Conservation (phyloP, 2,888 invertebrate species). For the Clivina fossor region DNA sequence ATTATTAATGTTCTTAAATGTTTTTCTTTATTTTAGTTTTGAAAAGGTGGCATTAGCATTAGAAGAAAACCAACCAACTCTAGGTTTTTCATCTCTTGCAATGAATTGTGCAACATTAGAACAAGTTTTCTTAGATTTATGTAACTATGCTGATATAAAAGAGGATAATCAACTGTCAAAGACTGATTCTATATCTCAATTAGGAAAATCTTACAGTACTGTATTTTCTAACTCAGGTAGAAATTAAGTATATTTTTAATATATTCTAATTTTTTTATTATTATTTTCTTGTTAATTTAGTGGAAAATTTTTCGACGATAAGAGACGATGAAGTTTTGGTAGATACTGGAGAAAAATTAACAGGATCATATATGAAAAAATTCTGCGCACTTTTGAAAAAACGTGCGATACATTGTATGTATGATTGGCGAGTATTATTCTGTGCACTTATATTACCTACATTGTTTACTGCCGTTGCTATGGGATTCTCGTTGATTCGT, state of each 20-base stretch:
- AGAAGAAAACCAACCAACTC: conserved; percentile 53
- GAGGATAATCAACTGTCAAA: conserved; percentile 18
- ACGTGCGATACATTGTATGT: conserved; percentile 60
- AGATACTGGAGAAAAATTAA: conserved; percentile 27
- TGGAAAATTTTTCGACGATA: conserved; percentile 11
- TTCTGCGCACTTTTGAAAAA: conserved; percentile 59
- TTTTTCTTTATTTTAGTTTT: conserved; percentile 50
- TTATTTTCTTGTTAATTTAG: background rate
- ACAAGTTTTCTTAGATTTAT: conserved; percentile 63
- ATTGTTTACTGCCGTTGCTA: conserved; percentile 66
- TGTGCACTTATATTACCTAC: conserved; percentile 63
- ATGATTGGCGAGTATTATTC: conserved; percentile 63
- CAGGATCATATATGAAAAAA: conserved; percentile 31
- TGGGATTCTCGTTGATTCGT: conserved; percentile 68
- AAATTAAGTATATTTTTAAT: no score
- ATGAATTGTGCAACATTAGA: conserved; percentile 67
- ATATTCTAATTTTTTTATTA: background rate
- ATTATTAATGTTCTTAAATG: conserved; percentile 1
- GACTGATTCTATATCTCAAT: conserved; percentile 27
- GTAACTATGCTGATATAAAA: conserved; percentile 52
- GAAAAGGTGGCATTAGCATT: conserved; percentile 54
- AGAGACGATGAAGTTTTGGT: conserved; percentile 22
- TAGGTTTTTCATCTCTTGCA: conserved; percentile 56
- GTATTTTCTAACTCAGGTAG: conserved; percentile 34
- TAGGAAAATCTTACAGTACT: conserved; percentile 29